Evolutionary conservation across 2,113 vertebrate species (phyloP).

Genomic region (Pogona vitticeps): DNA sequence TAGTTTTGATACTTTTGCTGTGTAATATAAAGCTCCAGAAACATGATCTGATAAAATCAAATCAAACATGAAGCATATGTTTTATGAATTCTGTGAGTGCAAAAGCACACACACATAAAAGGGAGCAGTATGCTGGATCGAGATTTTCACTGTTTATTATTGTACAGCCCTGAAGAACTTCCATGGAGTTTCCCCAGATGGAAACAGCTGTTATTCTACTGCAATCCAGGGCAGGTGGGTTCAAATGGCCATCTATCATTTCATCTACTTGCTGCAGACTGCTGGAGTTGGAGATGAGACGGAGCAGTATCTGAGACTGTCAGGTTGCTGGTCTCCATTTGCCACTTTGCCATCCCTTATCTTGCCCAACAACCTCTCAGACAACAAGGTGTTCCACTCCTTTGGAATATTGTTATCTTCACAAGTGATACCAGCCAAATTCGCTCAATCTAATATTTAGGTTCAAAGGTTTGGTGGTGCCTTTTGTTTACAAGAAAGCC

Average conservation of each 20-base stretch:
- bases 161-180: slow-evolving; percentile 77
- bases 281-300: slow-evolving; percentile 62
- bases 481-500: slow-evolving; percentile 75
- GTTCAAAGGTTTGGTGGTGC: slow-evolving; percentile 63
- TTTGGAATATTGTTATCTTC: slow-evolving; percentile 77
- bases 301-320: slow-evolving; percentile 37
- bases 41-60: slow-evolving; percentile 85
- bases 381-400: slow-evolving; percentile 72
- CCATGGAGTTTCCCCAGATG: slow-evolving; percentile 75
- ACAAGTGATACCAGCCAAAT: slow-evolving; percentile 76
- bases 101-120: slow-evolving; percentile 81
- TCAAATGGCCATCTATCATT: slow-evolving; percentile 67
- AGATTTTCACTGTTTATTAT: slow-evolving; percentile 81
- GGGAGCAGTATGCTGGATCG: slow-evolving; percentile 59
- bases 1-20: slow-evolving; percentile 77
- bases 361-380: slow-evolving; percentile 73
- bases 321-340: slow-evolving; percentile 57
- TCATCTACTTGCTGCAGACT: slow-evolving; percentile 74
- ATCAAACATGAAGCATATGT: slow-evolving; percentile 77
- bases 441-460: slow-evolving; percentile 79
- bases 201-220: slow-evolving; percentile 75
- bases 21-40: slow-evolving; percentile 81
- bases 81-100: slow-evolving; percentile 80
- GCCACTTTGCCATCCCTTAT: slow-evolving; percentile 74
- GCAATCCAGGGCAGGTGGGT: slow-evolving; percentile 27